A percentile compares a stretch with the other conserved stretches of the same genome.
phyloP scores from a whole-genome alignment of 53 echinoderm and acorn worm genomes.

The Actinopyga echinites region DNA sequence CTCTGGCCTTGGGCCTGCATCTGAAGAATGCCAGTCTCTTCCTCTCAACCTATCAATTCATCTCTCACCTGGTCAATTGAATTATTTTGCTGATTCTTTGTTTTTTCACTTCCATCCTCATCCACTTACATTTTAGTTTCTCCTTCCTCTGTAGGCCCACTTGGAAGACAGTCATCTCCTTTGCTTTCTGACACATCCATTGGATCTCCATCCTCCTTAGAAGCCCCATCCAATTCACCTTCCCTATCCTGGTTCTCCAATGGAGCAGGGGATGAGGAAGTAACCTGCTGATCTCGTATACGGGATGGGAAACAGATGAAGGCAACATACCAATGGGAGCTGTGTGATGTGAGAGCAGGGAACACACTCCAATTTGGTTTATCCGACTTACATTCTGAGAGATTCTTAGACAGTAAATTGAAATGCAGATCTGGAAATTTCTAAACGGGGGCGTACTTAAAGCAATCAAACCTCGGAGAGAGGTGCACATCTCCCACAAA shows the following conservation, averaged over 20 bases:
- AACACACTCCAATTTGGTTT: too few species aligned
- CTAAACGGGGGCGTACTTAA: too few species aligned
- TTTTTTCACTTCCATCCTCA: conserved; percentile 4
- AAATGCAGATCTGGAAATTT: too few species aligned
- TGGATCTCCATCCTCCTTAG: conserved; percentile 49
- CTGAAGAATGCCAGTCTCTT: too few species aligned
- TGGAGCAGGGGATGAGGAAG: not conserved
- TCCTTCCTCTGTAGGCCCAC: not conserved
- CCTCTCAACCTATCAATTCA: too few species aligned
- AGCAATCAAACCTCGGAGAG: too few species aligned
- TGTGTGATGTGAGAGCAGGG: not conserved
- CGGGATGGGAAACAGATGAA: conserved; percentile 81
- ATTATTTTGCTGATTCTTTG: not conserved
- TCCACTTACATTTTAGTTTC: conserved; percentile 11
- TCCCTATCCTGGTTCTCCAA: not conserved
- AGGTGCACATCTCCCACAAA: too few species aligned
- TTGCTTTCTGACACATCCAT: conserved; percentile 51
- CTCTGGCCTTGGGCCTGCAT: too few species aligned
- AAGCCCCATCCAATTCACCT: not conserved
- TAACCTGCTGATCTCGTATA: conserved; percentile 29
- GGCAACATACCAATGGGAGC: conserved; percentile 93
- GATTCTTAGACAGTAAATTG: too few species aligned
- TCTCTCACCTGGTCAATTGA: too few species aligned
- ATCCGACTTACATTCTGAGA: too few species aligned
- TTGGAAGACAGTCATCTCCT: not conserved